phyloP scores from a whole-genome alignment of 2,113 vertebrate species.

The Andinoacara biseriatus region DNA sequence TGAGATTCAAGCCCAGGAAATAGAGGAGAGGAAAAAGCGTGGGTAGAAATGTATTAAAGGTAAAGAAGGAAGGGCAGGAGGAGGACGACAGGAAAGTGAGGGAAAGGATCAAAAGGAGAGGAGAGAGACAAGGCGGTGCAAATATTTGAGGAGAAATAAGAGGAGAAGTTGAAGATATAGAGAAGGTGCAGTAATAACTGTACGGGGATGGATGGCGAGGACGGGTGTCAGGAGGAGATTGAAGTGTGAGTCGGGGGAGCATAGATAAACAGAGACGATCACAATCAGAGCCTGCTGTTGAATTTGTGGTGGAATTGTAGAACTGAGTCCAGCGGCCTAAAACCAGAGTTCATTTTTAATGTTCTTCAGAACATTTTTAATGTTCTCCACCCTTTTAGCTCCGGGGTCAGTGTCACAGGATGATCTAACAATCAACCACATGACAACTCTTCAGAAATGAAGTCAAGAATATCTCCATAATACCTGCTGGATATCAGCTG shows the following conservation, averaged over 20 bases:
- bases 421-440: not conserved
- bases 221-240: not conserved
- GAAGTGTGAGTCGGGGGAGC: not conserved
- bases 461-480: too few relatives aligned
- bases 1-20: constrained; percentile 14
- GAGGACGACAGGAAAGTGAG: not conserved
- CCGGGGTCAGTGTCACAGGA: rapidly evolving
- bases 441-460: too few relatives aligned
- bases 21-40: constrained; percentile 9
- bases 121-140: constrained; percentile 34
- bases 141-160: constrained; percentile 46
- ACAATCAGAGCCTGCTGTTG: not conserved
- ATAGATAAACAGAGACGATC: not conserved
- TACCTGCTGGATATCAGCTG: too few relatives aligned
- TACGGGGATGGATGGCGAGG: not conserved
- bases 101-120: constrained; percentile 9
- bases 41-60: not conserved
- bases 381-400: not conserved
- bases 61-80: not conserved
- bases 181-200: constrained; percentile 26
- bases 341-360: not conserved
- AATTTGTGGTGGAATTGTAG: not conserved
- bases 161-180: constrained; percentile 27
- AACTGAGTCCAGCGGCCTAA: not conserved
- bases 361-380: not conserved